These are phyloP conservation scores for Solea solea DNA, from an alignment of 2,113 vertebrate genomes.

Conservation along the genomic window DNA sequence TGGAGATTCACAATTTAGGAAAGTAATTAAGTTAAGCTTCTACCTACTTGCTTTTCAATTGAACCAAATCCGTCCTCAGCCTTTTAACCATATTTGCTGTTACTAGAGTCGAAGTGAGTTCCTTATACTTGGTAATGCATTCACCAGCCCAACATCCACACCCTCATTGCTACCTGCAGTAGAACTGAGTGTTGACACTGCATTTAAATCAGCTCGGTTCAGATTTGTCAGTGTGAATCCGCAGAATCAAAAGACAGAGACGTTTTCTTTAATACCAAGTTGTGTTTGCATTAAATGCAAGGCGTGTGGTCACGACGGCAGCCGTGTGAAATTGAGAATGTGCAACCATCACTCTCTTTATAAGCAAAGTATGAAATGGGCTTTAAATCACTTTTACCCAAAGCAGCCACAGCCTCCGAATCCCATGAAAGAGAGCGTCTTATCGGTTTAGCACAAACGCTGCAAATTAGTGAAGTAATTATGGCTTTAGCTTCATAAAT, in stretches of 20 bases:
- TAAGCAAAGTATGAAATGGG: constrained; percentile 79
- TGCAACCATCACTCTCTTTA: constrained; percentile 54
- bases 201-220: not conserved
- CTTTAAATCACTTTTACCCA: constrained; percentile 73
- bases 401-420: constrained; percentile 56
- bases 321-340: constrained; percentile 50
- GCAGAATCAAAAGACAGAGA: not conserved
- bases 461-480: constrained; percentile 73
- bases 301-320: constrained; percentile 49
- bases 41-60: no score
- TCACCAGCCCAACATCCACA: no score
- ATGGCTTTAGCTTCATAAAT: constrained; percentile 64
- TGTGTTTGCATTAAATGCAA: constrained; percentile 42
- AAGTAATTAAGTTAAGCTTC: no score
- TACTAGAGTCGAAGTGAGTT: no score
- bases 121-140: no score
- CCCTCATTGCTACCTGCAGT: not conserved
- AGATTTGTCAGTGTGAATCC: no score
- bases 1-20: no score
- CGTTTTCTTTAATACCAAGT: constrained; percentile 32
- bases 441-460: constrained; percentile 69
- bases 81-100: no score
- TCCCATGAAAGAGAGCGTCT: constrained; percentile 66
- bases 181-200: not conserved
- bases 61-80: no score